Conservation (phyloP, 1,140 invertebrate genomes). For the Tribolium castaneum region DNA sequence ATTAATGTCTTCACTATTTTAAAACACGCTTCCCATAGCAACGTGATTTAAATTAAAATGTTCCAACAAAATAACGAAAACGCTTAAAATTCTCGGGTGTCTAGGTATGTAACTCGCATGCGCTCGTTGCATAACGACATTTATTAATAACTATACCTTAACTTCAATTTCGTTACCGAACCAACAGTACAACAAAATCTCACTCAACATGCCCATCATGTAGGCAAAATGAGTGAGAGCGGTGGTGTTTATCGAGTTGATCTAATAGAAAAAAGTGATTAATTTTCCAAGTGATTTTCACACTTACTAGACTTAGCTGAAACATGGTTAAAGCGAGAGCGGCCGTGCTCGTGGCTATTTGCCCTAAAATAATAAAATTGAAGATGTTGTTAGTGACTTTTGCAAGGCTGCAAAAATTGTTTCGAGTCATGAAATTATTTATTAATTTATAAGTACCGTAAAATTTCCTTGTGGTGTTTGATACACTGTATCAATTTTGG, state of each 20-base stretch:
- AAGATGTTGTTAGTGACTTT: neutral
- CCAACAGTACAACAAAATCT: slow-evolving; percentile 3
- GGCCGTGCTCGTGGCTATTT: neutral
- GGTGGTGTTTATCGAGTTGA: neutral
- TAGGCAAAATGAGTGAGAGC: neutral
- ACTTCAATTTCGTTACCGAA: slow-evolving; percentile 10
- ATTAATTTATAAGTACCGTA: neutral
- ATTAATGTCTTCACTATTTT: no score
- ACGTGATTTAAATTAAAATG: no score
- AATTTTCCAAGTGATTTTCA: neutral
- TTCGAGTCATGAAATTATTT: neutral
- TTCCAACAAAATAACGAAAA: no score
- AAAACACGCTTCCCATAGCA: no score
- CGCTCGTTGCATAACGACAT: no score
- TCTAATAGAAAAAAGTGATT: neutral
- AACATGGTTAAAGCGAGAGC: neutral
- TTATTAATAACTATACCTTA: neutral
- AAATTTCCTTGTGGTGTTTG: neutral
- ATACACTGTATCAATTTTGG: neutral
- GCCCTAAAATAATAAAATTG: neutral
- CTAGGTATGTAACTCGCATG: no score
- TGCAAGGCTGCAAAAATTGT: neutral
- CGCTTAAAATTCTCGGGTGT: no score
- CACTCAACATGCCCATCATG: neutral
- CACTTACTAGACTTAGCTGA: neutral